Base-by-base conservation (phyloP, 1,140 invertebrate species). In the Ganaspis sp. region DNA sequence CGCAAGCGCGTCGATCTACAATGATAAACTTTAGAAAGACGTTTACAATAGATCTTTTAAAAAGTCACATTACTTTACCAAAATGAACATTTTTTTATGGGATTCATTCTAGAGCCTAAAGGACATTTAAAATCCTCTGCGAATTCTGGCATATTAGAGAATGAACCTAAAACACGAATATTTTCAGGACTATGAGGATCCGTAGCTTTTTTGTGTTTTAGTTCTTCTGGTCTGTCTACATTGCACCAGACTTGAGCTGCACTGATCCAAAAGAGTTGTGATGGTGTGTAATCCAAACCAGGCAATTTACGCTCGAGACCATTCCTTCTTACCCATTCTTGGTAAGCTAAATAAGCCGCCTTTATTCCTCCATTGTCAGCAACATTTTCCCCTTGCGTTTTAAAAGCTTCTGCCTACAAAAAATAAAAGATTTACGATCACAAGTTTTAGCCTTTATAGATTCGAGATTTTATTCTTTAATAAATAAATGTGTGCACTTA, bases 341-440 rank as follows among this genome's bases (percentile, higher is more conserved):
- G 91, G 87, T 97, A 97, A 0, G 96, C 96, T 40, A 94, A 92
- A 87, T 97, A 98, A 0, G 97, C 95, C 79, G 96, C 94, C 85
- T 97, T 97, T 38, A 97, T 93, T 0, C 96, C 96, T 12, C 96
- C 96, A 87, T 97, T 97, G 86, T 98, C 96, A 0, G 97, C 97
- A 69, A 98, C 96, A 38, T n/a, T n/a, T n/a, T n/a, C n/a, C n/a
- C n/a, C n/a, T n/a, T n/a, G n/a, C n/a, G n/a, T n/a, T n/a, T n/a
- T 38, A 9, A 38, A 5, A 9, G 4, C 37, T 5, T 38, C 9
- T 38, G 9, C 37, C 37, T 38, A 38, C n/a, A n/a, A 38, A 38
- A 38, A 38, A 38, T n/a, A n/a, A n/a, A n/a, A n/a, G n/a, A n/a
- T 38, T 5, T 5, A 38, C 9, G 9, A 5, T 38, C n/a, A n/a